phyloP scores from a whole-genome alignment of 2,113 vertebrate genomes.

The Pseudorhombus dupliciocellatus region DNA sequence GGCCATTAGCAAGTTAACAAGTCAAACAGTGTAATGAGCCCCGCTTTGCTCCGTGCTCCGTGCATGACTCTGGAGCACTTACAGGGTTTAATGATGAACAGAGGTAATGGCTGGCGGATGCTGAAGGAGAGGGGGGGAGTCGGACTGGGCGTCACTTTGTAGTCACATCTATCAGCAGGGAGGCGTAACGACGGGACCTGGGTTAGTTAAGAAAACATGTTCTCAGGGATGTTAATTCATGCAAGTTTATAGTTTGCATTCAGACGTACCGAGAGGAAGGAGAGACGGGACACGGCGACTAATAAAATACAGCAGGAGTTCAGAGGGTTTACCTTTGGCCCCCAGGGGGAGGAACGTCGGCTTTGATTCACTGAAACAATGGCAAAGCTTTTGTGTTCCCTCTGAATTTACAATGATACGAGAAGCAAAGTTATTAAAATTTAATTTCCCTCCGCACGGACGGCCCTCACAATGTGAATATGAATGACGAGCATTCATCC shows the following conservation, averaged over 20 bases:
- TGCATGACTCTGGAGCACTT: constrained; percentile 29
- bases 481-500: constrained; percentile 51
- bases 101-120: constrained; percentile 51
- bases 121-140: constrained; percentile 10
- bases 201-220: constrained; percentile 24
- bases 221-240: constrained; percentile 16
- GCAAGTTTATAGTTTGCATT: constrained; percentile 19
- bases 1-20: constrained; percentile 75
- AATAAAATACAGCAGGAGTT: constrained; percentile 6
- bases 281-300: neutral
- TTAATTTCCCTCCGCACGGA: constrained; percentile 30
- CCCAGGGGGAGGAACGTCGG: neutral
- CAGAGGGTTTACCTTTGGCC: constrained; percentile 19
- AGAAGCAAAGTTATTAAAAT: constrained; percentile 14
- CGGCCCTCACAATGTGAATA: constrained; percentile 36
- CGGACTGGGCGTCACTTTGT: constrained; percentile 25
- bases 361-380: constrained; percentile 4
- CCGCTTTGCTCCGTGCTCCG: constrained; percentile 37
- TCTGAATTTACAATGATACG: constrained; percentile 20
- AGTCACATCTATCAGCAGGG: constrained; percentile 9
- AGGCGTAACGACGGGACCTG: neutral
- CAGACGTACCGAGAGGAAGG: neutral
- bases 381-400: constrained; percentile 22
- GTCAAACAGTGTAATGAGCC: constrained; percentile 63
- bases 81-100: constrained; percentile 62